Percentiles rank a stretch among this genome's conserved stretches.
phyloP scores from a whole-genome alignment of 2,888 invertebrate species.

The Myopa testacea region DNA sequence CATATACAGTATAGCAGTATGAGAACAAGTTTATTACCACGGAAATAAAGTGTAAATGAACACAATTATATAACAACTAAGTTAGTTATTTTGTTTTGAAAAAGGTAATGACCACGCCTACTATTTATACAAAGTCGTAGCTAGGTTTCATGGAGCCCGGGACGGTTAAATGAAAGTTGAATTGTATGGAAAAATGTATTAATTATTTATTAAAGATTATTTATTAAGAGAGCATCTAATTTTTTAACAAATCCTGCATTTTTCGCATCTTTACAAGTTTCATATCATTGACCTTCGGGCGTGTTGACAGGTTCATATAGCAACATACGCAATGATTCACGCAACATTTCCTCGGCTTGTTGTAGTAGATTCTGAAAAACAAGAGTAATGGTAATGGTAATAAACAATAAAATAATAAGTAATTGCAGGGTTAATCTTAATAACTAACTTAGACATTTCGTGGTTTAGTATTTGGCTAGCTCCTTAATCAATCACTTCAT shows the following conservation, averaged over 20 bases:
- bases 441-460: too few relatives aligned
- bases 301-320: conserved; percentile 79
- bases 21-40: too few relatives aligned
- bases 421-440: neutral
- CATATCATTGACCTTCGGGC: conserved; percentile 77
- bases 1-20: too few relatives aligned
- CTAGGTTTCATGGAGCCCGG: too few relatives aligned
- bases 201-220: neutral
- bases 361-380: conserved; percentile 70
- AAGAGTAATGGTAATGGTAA: neutral
- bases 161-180: neutral
- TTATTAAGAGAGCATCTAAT: neutral
- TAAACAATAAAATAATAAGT: neutral
- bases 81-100: too few relatives aligned
- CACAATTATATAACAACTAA: too few relatives aligned
- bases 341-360: conserved; percentile 73
- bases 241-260: neutral
- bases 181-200: neutral
- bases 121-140: too few relatives aligned
- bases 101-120: too few relatives aligned
- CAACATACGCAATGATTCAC: conserved; percentile 75
- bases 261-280: conserved; percentile 51
- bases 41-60: too few relatives aligned
- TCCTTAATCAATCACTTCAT: too few relatives aligned
- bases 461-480: too few relatives aligned